Percentiles rank a stretch among this genome's conserved stretches.
phyloP scores from a whole-genome alignment of 2,797 vertebrate genomes.

The Onychomys arenicola region DNA sequence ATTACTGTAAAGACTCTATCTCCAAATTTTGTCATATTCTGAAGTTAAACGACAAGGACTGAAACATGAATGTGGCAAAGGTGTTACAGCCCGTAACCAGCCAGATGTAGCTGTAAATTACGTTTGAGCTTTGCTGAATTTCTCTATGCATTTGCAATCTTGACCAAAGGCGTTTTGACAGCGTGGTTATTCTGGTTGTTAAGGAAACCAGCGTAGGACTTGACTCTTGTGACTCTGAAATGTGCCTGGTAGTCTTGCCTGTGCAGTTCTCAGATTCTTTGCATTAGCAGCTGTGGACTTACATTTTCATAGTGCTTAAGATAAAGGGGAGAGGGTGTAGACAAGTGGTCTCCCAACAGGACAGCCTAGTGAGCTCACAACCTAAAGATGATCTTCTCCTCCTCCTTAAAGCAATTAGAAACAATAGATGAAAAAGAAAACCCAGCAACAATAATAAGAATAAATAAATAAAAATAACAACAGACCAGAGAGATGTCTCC shows the following conservation, averaged over 20 bases:
- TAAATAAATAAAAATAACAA: not conserved
- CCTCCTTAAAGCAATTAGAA: not conserved
- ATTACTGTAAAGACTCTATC: not conserved
- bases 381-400: not conserved
- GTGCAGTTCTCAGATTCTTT: not conserved
- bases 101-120: not conserved
- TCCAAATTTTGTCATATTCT: not conserved
- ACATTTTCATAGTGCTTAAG: not conserved
- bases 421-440: conserved; percentile 40
- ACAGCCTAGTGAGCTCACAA: conserved; percentile 25
- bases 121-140: not conserved
- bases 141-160: conserved; percentile 20
- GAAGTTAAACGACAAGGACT: not conserved
- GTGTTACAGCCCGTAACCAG: not conserved
- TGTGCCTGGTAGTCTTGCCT: not conserved
- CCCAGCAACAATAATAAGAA: not conserved
- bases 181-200: not conserved
- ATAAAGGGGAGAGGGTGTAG: not conserved
- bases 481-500: not conserved
- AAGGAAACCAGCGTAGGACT: not conserved
- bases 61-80: not conserved
- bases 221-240: not conserved
- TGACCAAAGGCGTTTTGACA: not conserved
- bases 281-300: not conserved
- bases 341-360: not conserved